Base-by-base conservation (phyloP, 2,888 invertebrate species). In the Chouioia cunea region DNA sequence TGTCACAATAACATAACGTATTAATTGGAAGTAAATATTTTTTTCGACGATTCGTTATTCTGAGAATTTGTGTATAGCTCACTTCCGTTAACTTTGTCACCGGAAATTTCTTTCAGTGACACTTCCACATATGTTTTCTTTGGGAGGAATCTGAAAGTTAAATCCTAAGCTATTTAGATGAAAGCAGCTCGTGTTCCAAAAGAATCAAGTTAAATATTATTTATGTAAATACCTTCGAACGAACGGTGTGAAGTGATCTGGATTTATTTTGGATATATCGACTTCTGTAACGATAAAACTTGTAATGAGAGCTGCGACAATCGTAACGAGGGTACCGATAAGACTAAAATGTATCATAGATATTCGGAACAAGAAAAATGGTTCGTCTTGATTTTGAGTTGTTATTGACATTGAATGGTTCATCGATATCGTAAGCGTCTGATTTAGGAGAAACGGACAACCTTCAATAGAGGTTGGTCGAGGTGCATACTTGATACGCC, bases 331-430 rank as follows among this genome's bases (percentile, higher is more conserved):
- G 0, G 89, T 88, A 0, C 92, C 92, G 12, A 91, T 89, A 8
- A 90, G 86, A 0, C 90, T 89, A 78, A 91, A 92, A 85, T 91
- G 92, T 70, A 92, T 89, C 83, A 91, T 92, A 0, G 91, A 90
- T 66, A 93, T 87, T 22, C 89, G 86, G 83, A 91, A 93, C 10
- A 92, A 82, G 46, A 88, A 86, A 69, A 88, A 87, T 2, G 83
- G 80, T 58, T 84, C 82, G 3, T 84, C 83, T 2, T 16, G 20
- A 18, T 20, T 36, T 36, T 36, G 36, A 36, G 6, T 36, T 6
- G 36, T 36, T 12, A 36, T 36, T 36, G 36, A 10, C 6, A 12
- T 36, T 36, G 6, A 50, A 50, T 50, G 6, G 20, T 8, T 16
- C 16, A 18, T 62, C 0, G 66, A 48, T 36, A 62, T 36, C 0